Evolutionary conservation across 2,113 vertebrate genomes (phyloP).

Genomic region (Dasypus novemcinctus): DNA sequence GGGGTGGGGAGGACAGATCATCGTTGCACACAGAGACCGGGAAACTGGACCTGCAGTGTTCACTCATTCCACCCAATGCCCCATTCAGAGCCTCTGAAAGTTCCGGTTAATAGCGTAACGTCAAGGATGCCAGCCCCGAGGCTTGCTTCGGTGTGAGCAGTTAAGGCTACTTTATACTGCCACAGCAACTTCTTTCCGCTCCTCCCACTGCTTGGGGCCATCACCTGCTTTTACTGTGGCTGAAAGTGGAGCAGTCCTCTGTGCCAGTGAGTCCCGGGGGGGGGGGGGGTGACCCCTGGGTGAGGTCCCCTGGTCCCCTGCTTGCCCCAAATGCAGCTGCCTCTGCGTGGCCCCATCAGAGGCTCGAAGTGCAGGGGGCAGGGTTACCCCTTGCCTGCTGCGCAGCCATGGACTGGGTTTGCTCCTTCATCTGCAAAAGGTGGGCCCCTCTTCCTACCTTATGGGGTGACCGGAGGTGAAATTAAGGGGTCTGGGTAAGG

Average conservation of each 20-base stretch:
- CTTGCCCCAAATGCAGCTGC: not conserved
- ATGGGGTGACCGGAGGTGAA: not conserved
- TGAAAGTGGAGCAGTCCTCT: not conserved
- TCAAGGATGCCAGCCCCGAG: not conserved
- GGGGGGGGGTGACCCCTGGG: not conserved
- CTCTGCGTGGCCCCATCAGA: fast-evolving
- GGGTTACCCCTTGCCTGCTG: not conserved
- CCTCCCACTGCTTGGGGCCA: too few relatives aligned
- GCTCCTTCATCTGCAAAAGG: not conserved
- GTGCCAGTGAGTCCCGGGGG: not conserved
- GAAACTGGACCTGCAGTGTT: not conserved
- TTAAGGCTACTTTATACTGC: not conserved
- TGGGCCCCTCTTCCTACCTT: not conserved
- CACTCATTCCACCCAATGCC: fast-evolving
- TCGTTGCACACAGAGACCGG: not conserved
- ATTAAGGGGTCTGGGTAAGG: not conserved
- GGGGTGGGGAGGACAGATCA: not conserved
- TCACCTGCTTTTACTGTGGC: not conserved
- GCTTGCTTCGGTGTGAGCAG: fast-evolving
- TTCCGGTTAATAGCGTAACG: not conserved
- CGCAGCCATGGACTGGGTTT: not conserved
- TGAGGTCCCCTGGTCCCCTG: not conserved
- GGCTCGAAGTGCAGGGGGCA: not conserved
- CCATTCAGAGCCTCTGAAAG: not conserved
- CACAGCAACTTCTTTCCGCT: fast-evolving